Evolutionary conservation across 2,113 vertebrate species (phyloP), one percentile per base, ranked within the genome.

Genomic region (Nesogale talazaci): DNA sequence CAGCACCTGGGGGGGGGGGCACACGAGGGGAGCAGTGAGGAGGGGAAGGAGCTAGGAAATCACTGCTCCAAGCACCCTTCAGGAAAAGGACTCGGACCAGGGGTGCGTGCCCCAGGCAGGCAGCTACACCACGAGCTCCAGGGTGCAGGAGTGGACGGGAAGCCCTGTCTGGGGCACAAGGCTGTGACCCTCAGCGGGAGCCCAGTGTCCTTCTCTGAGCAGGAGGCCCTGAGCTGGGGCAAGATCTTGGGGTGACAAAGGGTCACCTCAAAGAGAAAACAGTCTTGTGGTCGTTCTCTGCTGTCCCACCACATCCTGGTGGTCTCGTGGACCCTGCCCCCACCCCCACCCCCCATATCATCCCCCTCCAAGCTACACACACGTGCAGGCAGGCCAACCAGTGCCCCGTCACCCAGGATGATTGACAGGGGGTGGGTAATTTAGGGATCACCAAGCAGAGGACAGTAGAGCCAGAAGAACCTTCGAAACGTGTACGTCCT

Each of bases 1-100:
- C 27, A 96, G 97, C 3, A 98, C 99, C 99, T 99, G 79, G 2
- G 88, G 90, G 80, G n/a, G 20, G 0, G n/a, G n/a, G n/a, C n/a
- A n/a, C n/a, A n/a, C 22, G 90, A 93, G 85, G 83, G 46, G 46
- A 52, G 38, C n/a, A 0, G 69, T 95, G 40, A 96, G 91, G 29
- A 91, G 67, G 83, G 34, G 31, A 19, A n/a, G 52, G 38, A 10
- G 34, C 86, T n/a, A 42, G 80, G 29, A 25, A 3, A 15, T 67
- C 11, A 2, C 2, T 36, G 56, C 80, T n/a, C 83, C 34, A 59
- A 70, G 92, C 31, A 70, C 76, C 31, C 77, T 85, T 76, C 19
- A 90, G 80, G 31, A n/a, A 86, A 36, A 56, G 63, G 70, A 42
- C 34, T 38, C 25, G 72, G 82, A 57, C 83, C n/a, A 59, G 91